phyloP scores from a whole-genome alignment of 2,888 invertebrate genomes.

The Ernsta delagoae region DNA sequence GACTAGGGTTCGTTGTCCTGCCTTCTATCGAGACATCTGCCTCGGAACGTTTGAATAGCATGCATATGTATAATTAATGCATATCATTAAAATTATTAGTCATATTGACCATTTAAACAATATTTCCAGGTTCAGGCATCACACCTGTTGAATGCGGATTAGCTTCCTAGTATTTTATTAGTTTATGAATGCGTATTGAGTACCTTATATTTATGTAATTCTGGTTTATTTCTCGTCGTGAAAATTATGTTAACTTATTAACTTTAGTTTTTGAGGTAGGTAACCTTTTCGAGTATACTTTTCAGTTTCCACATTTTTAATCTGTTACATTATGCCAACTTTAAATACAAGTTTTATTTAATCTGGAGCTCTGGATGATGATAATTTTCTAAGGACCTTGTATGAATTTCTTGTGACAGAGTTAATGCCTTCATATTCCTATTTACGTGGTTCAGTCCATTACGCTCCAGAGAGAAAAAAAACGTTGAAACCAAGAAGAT shows the following conservation, averaged over 20 bases:
- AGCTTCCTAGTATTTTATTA: slow-evolving; percentile 1
- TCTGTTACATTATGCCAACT: background rate
- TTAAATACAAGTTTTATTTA: background rate
- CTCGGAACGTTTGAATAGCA: slow-evolving; percentile 12
- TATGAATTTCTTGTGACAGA: slow-evolving; percentile 11
- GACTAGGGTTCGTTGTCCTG: slow-evolving; percentile 30
- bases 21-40: slow-evolving; percentile 29
- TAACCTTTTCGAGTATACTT: too few species aligned
- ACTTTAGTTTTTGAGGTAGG: background rate
- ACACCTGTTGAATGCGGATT: slow-evolving; percentile 29
- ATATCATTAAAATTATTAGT: slow-evolving; percentile 26
- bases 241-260: background rate
- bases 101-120: background rate
- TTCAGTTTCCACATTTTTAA: background rate
- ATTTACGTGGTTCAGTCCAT: slow-evolving; percentile 18
- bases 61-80: slow-evolving; percentile 25
- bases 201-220: background rate
- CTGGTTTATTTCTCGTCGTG: background rate
- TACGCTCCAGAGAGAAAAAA: slow-evolving; percentile 10
- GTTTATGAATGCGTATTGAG: too few species aligned
- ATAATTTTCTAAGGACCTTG: background rate
- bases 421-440: slow-evolving; percentile 15
- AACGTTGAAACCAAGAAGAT: slow-evolving; percentile 52
- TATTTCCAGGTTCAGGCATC: background rate
- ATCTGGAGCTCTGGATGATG: background rate